phyloP scores from a whole-genome alignment of 2,113 vertebrate species.

The Tragulus kanchil region DNA sequence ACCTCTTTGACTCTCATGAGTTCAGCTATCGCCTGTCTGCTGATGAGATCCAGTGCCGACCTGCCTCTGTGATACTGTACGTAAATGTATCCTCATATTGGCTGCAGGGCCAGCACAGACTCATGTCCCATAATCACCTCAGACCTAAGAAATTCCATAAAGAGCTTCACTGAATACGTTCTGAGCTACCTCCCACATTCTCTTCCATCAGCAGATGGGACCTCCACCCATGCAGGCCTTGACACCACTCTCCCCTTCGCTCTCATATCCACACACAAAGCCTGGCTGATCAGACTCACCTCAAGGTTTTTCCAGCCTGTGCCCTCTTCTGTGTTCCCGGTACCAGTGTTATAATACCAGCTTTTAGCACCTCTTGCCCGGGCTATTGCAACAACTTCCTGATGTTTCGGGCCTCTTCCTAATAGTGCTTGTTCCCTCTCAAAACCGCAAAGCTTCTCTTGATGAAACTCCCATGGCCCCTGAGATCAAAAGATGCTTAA shows the following conservation, averaged over 20 bases:
- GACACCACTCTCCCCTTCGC: background rate
- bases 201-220: background rate
- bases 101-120: background rate
- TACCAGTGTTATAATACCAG: background rate
- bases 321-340: background rate
- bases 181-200: background rate
- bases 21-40: background rate
- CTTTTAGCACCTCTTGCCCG: background rate
- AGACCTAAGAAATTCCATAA: background rate
- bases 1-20: background rate
- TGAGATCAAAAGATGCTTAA: constrained; percentile 1
- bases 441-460: background rate
- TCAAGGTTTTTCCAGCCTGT: background rate
- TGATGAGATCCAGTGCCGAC: background rate
- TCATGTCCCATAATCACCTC: background rate
- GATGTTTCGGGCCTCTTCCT: background rate
- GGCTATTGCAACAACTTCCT: background rate
- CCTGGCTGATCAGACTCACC: background rate
- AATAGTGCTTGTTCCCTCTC: background rate
- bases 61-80: background rate
- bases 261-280: background rate
- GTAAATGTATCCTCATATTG: background rate
- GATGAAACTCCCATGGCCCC: background rate
- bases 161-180: background rate
- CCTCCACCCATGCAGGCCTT: background rate